Evolutionary conservation across 2,797 vertebrate species (phyloP).

Genomic region (Craterocephalus amniculus): DNA sequence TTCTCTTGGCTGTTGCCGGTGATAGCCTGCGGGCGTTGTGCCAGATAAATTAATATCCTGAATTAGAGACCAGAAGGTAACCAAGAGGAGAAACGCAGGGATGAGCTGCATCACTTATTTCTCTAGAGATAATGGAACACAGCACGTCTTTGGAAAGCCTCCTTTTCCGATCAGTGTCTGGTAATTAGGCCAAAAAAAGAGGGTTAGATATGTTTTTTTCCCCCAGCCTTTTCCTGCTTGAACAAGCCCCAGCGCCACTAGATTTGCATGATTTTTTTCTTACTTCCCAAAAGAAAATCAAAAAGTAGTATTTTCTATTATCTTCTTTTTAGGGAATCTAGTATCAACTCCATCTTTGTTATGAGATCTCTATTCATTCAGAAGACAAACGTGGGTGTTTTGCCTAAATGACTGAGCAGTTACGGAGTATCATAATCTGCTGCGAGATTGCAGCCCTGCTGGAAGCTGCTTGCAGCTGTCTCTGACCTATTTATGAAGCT

Average conservation of each 20-base stretch:
- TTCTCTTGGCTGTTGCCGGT: constrained; percentile 32
- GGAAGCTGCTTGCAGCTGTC: constrained; percentile 58
- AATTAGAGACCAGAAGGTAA: constrained; percentile 66
- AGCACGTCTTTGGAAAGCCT: constrained; percentile 18
- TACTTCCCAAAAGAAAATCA: no score
- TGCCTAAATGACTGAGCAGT: constrained; percentile 40
- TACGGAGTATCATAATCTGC: constrained; percentile 49
- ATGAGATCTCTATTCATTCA: background rate
- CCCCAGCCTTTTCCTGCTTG: constrained; percentile 19
- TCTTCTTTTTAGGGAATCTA: background rate
- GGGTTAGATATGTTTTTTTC: background rate
- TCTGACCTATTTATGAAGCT: constrained; percentile 66
- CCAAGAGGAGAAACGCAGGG: constrained; percentile 33
- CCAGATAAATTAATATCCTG: constrained; percentile 63
- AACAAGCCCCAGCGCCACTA: no score
- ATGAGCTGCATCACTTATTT: constrained; percentile 1
- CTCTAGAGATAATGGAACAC: constrained; percentile 19
- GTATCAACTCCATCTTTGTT: constrained; percentile 13
- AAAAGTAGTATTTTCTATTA: background rate
- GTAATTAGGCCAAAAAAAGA: constrained; percentile 19
- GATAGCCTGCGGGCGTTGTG: constrained; percentile 53
- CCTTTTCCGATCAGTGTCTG: constrained; percentile 33
- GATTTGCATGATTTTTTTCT: no score
- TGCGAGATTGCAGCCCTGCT: constrained; percentile 38
- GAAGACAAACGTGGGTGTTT: constrained; percentile 17